These are phyloP conservation scores for Lipophrys pholis DNA, from an alignment of 2,113 vertebrate species.

Conservation along the genomic window DNA sequence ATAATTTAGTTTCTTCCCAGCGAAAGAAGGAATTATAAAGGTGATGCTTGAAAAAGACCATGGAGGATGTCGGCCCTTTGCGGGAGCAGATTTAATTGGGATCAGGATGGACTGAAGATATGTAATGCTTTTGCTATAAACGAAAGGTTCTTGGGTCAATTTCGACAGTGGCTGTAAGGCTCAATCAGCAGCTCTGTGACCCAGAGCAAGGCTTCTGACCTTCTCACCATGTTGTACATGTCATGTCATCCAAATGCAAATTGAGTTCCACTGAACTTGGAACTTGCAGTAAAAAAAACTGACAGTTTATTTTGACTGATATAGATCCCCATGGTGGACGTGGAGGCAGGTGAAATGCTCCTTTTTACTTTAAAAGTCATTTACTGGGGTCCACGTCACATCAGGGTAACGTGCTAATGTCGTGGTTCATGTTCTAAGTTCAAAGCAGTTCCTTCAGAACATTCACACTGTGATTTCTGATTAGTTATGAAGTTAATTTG, in stretches of 20 bases:
- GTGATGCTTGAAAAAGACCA: background rate
- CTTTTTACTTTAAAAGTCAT: background rate
- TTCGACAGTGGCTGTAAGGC: background rate
- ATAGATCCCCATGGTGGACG: background rate
- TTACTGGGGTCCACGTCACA: no score
- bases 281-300: background rate
- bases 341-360: conserved; percentile 9
- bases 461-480: no score
- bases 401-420: no score
- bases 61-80: background rate
- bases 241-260: conserved; percentile 30
- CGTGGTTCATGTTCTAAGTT: no score
- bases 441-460: no score
- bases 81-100: conserved; percentile 9
- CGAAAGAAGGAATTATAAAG: background rate
- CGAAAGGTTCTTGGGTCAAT: conserved; percentile 19
- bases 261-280: background rate
- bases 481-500: no score
- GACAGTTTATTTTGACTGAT: conserved; percentile 13
- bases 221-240: background rate
- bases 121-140: conserved; percentile 16
- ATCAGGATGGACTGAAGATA: background rate
- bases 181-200: conserved; percentile 6
- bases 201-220: background rate
- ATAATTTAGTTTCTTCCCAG: background rate